Percentiles rank a stretch among this genome's conserved stretches.
Conservation (phyloP, 2,888 invertebrate species). For the Hydroisotoma schaefferi region DNA sequence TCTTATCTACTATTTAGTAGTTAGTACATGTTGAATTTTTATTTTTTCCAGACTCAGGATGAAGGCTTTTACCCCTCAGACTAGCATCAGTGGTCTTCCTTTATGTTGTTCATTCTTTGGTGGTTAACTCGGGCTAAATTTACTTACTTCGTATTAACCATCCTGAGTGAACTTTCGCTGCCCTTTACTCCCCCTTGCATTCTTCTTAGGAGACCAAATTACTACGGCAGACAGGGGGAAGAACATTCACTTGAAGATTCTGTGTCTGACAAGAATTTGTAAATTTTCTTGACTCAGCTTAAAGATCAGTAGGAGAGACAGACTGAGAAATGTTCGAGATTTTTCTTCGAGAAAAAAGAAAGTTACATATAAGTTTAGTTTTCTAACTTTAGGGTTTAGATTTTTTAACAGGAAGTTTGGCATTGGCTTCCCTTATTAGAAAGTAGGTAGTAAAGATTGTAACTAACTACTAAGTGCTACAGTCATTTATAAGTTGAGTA, state of each 20-base stretch:
- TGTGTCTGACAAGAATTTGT: conserved; percentile 48
- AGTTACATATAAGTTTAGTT: too few species aligned
- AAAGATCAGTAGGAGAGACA: not conserved
- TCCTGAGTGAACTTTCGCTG: too few species aligned
- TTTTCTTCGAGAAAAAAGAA: too few species aligned
- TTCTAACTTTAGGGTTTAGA: too few species aligned
- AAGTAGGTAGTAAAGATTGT: too few species aligned
- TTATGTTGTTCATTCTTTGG: not conserved
- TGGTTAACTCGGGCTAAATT: conserved; percentile 8
- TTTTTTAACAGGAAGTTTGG: too few species aligned
- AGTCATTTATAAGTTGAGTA: too few species aligned
- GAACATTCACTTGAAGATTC: conserved; percentile 8
- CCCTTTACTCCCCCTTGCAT: conserved; percentile 16
- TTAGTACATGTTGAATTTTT: not conserved
- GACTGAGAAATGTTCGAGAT: too few species aligned
- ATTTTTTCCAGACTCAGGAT: not conserved
- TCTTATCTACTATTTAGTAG: too few species aligned
- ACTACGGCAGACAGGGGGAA: conserved; percentile 3
- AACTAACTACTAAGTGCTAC: too few species aligned
- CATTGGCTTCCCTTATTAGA: too few species aligned
- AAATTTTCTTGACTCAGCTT: conserved; percentile 47
- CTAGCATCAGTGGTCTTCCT: not conserved
- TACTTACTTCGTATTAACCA: not conserved
- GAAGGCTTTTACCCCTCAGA: not conserved
- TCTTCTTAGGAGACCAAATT: conserved; percentile 28